Evolutionary conservation across 2,888 invertebrate species (phyloP).

Genomic region (Rugalucina vietnamica): DNA sequence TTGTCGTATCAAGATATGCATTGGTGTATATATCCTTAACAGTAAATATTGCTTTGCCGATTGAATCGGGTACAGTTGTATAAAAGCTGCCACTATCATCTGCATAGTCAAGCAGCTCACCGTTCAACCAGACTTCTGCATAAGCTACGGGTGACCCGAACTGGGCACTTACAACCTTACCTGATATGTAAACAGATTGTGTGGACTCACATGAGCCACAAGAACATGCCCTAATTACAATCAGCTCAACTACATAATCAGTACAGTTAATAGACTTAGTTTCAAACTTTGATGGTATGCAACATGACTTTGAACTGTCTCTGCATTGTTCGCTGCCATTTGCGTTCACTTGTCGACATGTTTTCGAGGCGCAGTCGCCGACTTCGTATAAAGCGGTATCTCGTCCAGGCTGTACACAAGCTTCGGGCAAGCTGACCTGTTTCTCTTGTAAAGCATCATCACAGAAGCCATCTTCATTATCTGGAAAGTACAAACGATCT

Average conservation of each 20-base stretch:
- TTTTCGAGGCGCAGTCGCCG: neutral
- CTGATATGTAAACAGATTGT: neutral
- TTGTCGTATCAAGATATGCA: neutral
- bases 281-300: neutral
- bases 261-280: neutral
- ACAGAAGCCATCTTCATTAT: neutral
- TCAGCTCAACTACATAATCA: neutral
- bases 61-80: neutral
- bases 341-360: neutral
- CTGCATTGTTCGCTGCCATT: neutral
- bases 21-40: neutral
- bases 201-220: neutral
- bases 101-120: neutral
- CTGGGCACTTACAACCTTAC: neutral
- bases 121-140: neutral
- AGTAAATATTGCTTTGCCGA: neutral
- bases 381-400: neutral
- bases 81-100: neutral
- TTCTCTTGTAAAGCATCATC: neutral
- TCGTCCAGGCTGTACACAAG: neutral
- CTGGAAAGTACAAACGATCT: no score
- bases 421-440: neutral
- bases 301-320: neutral
- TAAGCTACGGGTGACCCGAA: neutral
- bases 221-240: neutral